Base-by-base conservation (phyloP, 92 coral and sea anemone genomes). In the Pocillopora meandrina region DNA sequence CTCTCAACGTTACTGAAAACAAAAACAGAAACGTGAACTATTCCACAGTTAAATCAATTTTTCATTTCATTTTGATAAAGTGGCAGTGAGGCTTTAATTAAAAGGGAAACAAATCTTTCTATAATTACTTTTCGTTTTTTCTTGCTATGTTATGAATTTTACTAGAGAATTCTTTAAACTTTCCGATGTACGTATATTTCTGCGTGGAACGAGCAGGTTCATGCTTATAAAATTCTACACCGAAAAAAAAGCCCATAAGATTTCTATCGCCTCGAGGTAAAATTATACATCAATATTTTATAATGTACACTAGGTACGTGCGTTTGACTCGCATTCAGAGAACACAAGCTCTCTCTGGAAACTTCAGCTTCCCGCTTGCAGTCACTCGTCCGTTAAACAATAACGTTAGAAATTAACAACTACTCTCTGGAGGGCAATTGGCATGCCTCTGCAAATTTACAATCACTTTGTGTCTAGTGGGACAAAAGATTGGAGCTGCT, bases 361-460 rank as follows among this genome's bases (percentile, higher is more conserved):
- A 42, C 47, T 65, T 78, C 68, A 0, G 14, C 56, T 70, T 70
- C 13, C 52, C 1, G 52, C 8, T 42, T 42, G 52, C 4, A 42
- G 9, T 70, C 56, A 70, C 23, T 70, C 56, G 56, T 35, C 47
- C 74, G 42, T 70, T 70, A 33, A 70, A 70, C 42, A 70, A 70
- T 4, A 34, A 21, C 21, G 6, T 42, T 42, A 36, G 23, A 34
- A n/a, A 34, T 16, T 23, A 70, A 17, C 74, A 36, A 70, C 74
- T 15, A n/a, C 33, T 70, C 56, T 17, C 42, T 76, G 35, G 74
- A 8, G 17, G 12, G 34, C 12, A 26, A 74, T 71, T 17, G 33
- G 47, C 33, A 42, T 61, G 69, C 77, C 14, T 81, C 85, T 52
- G 42, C 64, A 61, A 64, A 14, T 65, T 17, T 76, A 31, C 56